Base-by-base conservation (phyloP, 2,888 invertebrate species). In the Acronicta leporina region DNA sequence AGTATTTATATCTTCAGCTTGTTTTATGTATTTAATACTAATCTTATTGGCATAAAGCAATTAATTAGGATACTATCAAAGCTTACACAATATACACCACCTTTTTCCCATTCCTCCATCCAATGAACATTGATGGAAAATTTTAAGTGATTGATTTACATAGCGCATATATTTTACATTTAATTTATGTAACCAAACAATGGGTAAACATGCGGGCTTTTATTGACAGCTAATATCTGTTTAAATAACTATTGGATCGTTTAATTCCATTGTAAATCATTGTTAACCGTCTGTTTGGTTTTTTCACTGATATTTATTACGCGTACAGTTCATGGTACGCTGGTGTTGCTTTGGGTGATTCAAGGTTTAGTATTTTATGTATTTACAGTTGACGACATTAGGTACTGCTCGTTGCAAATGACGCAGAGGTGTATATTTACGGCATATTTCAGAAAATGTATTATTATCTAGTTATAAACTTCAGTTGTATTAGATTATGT, bases 151-250 rank as follows among this genome's bases (percentile, higher is more conserved):
- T 68, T 77, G 77, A 80, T 80, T 80, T 75, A 78, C 67, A 69
- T 71, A 56, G 56, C 16, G 60, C 35, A 63, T 71, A 63, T 62
- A 69, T 71, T 74, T 74, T 60, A 75, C 64, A 64, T 73, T 67
- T 68, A 78, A 69, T 75, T 67, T 62, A 63, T 63, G 44, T 65
- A 63, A 64, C 72, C 69, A 76, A 82, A 78, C 76, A 74, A 68
- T 72, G 53, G 60, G 57, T 73, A 74, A 79, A 81, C 74, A 91
- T 91, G 89, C 90, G 91, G 91, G 92, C 75, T 75, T 85, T 81
- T 89, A 92, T 92, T 87, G 88, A 87, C 84, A 87, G 84, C 82
- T 86, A 82, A 90, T 88, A 81, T 82, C 80, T 84, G 83, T 88
- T 89, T 87, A 85, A 89, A 89, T 86, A 84, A 82, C 80, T 83